These are phyloP conservation scores for Narcine bancroftii DNA, from an alignment of 2,113 vertebrate species.

Conservation along the genomic window DNA sequence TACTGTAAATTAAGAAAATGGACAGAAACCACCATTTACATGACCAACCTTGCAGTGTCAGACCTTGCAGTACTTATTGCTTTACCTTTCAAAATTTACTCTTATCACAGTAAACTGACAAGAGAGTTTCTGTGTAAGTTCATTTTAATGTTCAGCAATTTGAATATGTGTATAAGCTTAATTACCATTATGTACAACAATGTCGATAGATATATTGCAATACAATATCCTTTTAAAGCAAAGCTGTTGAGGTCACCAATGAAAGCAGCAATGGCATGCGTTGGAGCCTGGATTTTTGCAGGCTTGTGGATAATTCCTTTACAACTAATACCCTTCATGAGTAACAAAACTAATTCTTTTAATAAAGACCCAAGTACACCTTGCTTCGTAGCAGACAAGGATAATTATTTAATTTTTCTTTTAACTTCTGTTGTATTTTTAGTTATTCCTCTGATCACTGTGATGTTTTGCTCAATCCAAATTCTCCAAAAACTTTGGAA, in stretches of 20 bases:
- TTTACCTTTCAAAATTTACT: conserved; percentile 16
- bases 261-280: not conserved
- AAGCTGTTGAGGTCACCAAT: not conserved
- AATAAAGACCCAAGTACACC: not conserved
- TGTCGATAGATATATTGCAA: conserved; percentile 23
- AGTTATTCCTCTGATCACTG: not conserved
- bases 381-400: not conserved
- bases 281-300: not conserved
- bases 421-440: not conserved
- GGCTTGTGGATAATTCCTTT: not conserved
- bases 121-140: not conserved
- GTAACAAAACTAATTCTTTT: no score
- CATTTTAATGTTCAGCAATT: accelerated
- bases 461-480: not conserved
- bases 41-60: conserved; percentile 1
- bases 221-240: not conserved
- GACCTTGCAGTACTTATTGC: not conserved
- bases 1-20: conserved; percentile 26
- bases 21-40: conserved; percentile 20
- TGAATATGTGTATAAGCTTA: not conserved
- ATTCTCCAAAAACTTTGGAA: not conserved
- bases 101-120: no score
- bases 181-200: not conserved
- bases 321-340: no score
- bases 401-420: not conserved